Base-by-base conservation (phyloP, 2,113 vertebrate genomes). In the Anhinga anhinga region DNA sequence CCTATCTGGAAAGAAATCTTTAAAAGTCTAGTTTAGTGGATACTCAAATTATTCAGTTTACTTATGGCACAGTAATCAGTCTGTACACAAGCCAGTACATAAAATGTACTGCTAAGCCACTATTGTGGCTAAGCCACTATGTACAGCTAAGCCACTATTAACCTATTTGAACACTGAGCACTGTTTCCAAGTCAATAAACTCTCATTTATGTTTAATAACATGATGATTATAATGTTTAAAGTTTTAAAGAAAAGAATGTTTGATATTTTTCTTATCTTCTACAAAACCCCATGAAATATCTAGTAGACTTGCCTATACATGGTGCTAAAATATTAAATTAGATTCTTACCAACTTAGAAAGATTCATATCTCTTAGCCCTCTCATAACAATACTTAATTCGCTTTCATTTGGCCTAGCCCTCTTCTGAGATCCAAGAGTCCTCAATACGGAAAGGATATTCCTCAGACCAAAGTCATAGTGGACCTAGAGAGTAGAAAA, bases 311-410 rank as follows among this genome's bases (percentile, higher is more conserved):
- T 86, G 16, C 23, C 16, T 79, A 30, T 36, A 74, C 4, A 9
- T 15, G 9, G 22, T 82, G 19, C 14, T 81, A 32, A 91, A 95
- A 58, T 38, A 27, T 62, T 78, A 77, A 50, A 71, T 14, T 62
- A 85, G 9, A 67, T 93, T 65, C 95, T 98, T 91, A 98, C 98
- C 97, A 98, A 34, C 88, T 98, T 98, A 52, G 98, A 98, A 84
- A 98, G 98, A 92, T 98, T 98, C 98, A 98, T 98, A 77, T 98
- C 98, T 93, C 98, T 98, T 25, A 98, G 82, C 7, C 98, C 98
- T 96, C 98, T 97, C 98, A 98, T 98, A 83, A 98, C 98, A 20
- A 97, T 98, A 90, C 98, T 98, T 70, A 98, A 36, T 97, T 98
- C 98, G 4, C 97, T 95, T 23, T 98, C 98, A 92, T 97, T 91